Conservation (phyloP, 2,113 vertebrate species). For the Dendrocopos noguchii region DNA sequence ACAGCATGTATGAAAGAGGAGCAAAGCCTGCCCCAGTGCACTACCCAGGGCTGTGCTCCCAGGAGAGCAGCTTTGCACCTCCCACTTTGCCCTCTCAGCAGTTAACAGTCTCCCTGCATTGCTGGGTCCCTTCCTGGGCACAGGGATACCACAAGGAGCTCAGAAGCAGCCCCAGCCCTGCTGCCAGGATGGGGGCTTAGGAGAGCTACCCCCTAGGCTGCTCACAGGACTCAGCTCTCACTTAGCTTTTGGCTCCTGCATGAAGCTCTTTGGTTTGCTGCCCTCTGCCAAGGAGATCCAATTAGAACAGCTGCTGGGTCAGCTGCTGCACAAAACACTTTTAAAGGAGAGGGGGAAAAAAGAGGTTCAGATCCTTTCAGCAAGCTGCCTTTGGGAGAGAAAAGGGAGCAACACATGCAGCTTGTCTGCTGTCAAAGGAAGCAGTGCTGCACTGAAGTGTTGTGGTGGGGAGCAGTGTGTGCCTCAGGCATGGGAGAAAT, state of each 20-base stretch:
- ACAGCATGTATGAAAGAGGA: rapidly evolving
- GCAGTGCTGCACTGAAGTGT: background rate
- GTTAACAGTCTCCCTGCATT: background rate
- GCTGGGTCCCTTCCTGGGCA: background rate
- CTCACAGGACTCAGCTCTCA: background rate
- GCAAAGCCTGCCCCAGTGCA: background rate
- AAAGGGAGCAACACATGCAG: background rate
- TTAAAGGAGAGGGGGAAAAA: background rate
- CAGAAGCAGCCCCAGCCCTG: background rate
- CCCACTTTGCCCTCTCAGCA: background rate
- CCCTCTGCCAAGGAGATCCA: background rate
- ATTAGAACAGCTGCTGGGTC: conserved; percentile 24
- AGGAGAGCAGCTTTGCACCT: background rate
- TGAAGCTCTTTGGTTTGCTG: background rate
- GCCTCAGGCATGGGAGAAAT: conserved; percentile 24
- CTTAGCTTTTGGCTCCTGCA: background rate
- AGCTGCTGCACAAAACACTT: background rate
- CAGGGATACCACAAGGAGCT: background rate
- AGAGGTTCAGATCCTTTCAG: conserved; percentile 17
- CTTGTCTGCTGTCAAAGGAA: background rate
- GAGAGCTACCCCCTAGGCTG: background rate
- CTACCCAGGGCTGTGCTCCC: background rate
- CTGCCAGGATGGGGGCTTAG: rapidly evolving
- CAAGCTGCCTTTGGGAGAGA: background rate
- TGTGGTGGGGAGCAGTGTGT: background rate